Evolutionary conservation across 64 coral and sea anemone species (phyloP), one percentile per base, ranked within the genome.

Genomic region (Actinia tenebrosa): DNA sequence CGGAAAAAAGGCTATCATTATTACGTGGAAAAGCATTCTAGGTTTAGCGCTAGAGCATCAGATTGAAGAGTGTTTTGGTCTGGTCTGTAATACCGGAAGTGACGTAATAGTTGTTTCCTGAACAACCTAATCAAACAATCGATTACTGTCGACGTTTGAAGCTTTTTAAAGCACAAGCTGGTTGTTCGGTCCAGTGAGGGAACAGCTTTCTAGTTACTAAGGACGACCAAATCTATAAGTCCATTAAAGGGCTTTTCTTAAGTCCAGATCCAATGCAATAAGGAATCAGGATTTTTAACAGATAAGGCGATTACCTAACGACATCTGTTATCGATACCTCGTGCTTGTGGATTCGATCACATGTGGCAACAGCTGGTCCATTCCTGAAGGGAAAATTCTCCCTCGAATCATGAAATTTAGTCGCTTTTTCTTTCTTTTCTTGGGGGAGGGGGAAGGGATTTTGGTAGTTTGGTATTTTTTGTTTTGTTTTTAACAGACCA

Each of bases 91-190:
- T 9, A 42, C 69, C 25, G 69, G 69, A 75, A 75, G 25, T 75
- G 69, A 75, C 69, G 69, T 75, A 75, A 75, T 75, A 14, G 69
- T 42, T 14, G 27, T 27, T 75, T 75, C 69, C 69, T 75, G 63
- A 66, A 66, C 63, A 7, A 66, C 63, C 19, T 23, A 66, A 66
- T 66, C n/a, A 7, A 5, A 23, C 63, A 30, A 15, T n/a, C 26
- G 7, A 42, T 27, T 75, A 37, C 69, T 27, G 25, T 30, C 5
- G 63, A 27, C 1, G 69, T 42, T 23, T 8, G 63, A 66, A 25
- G 26, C 25, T 75, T 30, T 37, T 75, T n/a, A 75, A 42, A 75
- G 56, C 0, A 11, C n/a, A 75, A 13, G 69, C n/a, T 14, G 13
- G 25, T 30, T 25, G 69, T 1, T 10, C 25, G 2, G 13, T 75